Base-by-base conservation (phyloP, 2,113 vertebrate genomes). In the Petromus typicus region DNA sequence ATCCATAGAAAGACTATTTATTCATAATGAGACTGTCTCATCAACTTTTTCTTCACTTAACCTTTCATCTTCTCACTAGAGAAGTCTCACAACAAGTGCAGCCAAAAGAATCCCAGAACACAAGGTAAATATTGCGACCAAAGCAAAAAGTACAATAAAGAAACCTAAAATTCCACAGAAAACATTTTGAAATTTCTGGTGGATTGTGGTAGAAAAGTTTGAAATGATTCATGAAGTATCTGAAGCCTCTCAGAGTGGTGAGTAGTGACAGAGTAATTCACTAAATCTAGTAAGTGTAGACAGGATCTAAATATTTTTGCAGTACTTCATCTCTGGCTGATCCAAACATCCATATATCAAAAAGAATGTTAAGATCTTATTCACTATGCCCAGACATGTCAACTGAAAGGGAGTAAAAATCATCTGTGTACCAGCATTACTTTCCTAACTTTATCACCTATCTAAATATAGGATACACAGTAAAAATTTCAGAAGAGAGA, bases 201-300 rank as follows among this genome's bases (percentile, higher is more conserved):
- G 43, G 10, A 56, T 25, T 9, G 7, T 18, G 1, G 27, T 32
- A 56, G 22, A 66, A 18, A 81, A 69, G 43, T 90, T 82, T 40
- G 25, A 87, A 83, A 43, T n/a, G 16, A 69, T 84, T 95, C 54
- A 61, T 37, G 73, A 90, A 14, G 6, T 18, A 78, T 64, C 54
- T 92, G 85, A 92, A 90, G 9, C 32, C 45, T 85, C 61, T 73
- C 48, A 67, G 43, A 80, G 30, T 40, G 32, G 45, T 59, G 1
- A 93, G 34, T 61, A 91, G 48, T 86, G 30, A 81, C 25, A 56
- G 90, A 92, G 37, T 64, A 86, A 84, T 61, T 94, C 59, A 86
- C 84, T 84, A 81, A 93, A 81, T 88, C 69, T 80, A 69, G 0
- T 59, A 40, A 81, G 43, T 57, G 13, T 9, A 81, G 63, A 87